Percentiles rank a stretch among this genome's conserved stretches.
These are phyloP conservation scores for Drosophila robusta DNA, from an alignment of 2,888 invertebrate genomes.

Conservation along the genomic window DNA sequence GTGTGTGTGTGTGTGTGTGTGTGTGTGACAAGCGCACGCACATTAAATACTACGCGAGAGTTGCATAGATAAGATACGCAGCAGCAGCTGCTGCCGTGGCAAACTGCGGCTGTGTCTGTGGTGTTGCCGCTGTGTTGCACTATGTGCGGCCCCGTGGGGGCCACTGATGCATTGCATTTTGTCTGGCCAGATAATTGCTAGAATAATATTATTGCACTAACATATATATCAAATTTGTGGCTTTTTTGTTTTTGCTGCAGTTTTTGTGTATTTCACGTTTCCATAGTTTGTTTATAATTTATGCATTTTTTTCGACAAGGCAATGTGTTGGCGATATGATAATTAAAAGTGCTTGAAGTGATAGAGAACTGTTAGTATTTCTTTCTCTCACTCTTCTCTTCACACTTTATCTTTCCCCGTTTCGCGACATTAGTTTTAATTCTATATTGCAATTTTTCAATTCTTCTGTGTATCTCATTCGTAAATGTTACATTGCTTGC, in stretches of 20 bases:
- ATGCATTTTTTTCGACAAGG: background rate
- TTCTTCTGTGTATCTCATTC: background rate
- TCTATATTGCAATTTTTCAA: background rate
- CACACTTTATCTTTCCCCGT: too few relatives aligned
- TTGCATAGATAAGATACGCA: conserved; percentile 80
- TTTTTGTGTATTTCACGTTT: conserved; percentile 3
- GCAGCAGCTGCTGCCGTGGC: conserved; percentile 59
- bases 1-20: conserved; percentile 14
- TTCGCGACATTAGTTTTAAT: background rate
- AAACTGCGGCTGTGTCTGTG: conserved; percentile 14
- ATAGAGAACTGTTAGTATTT: too few relatives aligned
- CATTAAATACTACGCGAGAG: conserved; percentile 69
- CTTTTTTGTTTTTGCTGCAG: conserved; percentile 18
- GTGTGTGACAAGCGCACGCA: conserved; percentile 60
- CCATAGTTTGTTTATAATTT: conserved; percentile 26
- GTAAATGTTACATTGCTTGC: background rate
- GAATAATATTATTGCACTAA: conserved; percentile 62
- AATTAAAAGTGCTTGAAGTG: background rate
- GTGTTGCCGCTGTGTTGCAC: conserved; percentile 23
- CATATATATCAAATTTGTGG: conserved; percentile 30
- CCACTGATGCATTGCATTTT: conserved; percentile 72
- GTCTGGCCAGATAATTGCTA: conserved; percentile 78
- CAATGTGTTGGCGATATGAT: background rate
- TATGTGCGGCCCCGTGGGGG: conserved; percentile 55
- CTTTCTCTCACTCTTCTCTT: background rate